Evolutionary conservation across 2,888 invertebrate species (phyloP), one percentile per base, ranked within the genome.

Genomic region (Biston betularia): DNA sequence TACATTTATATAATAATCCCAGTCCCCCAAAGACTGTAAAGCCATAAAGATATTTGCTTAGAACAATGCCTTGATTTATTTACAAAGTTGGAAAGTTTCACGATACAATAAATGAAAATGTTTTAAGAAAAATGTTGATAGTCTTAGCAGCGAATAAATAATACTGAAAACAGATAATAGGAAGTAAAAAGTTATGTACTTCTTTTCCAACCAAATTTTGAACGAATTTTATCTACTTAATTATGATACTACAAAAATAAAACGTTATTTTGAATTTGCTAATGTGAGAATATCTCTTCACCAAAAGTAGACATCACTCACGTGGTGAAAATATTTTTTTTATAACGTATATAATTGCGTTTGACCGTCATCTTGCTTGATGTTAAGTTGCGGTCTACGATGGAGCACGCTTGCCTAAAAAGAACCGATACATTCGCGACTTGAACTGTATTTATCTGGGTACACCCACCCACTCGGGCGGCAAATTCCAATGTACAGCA

Each of bases 11-110:
- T 77, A 77, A 78, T 75, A 79, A 79, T 71, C 57, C 56, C 62
- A 68, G 66, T 68, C 69, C 69, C 67, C 63, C 63, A 64, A 68
- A 77, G 77, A 77, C 76, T 75, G 75, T 76, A 75, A 74, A 76
- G 70, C 75, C 68, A 70, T 77, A 75, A 80, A 78, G 74, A 76
- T 77, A 78, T 79, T 75, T 75, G 75, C 76, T 70, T 77, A 76
- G 77, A 80, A 81, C 78, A 77, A 77, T 75, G 70, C 69, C 67
- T 71, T 72, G 75, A 79, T 78, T 78, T 80, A 75, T 80, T 65
- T 71, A 63, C 38, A 46, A 75, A 75, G 66, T 76, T 77, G 58
- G 44, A 56, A 69, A 70, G 67, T 70, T 72, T 62, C 46, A 64
- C 53, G 70, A 67, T 64, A 64, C 54, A 61, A 60, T 70, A 65